Conservation (phyloP, 2,888 invertebrate species). For the Polyommatus icarus region DNA sequence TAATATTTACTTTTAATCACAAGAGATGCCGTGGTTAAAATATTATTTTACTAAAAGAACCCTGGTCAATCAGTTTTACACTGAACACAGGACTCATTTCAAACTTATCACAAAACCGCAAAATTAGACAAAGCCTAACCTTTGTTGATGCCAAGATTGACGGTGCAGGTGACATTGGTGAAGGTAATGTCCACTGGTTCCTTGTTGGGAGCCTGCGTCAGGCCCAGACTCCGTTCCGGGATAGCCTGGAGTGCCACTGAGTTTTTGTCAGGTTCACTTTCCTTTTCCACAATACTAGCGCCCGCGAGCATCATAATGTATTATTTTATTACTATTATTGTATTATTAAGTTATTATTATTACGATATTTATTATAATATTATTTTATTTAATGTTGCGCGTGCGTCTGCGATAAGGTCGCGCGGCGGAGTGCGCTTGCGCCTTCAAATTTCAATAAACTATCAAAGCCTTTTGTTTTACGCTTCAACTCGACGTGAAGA, state of each 20-base stretch:
- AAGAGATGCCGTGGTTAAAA: neutral
- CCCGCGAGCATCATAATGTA: constrained; percentile 70
- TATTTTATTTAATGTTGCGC: constrained; percentile 47
- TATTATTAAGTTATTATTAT: neutral
- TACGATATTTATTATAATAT: neutral
- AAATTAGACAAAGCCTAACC: constrained; percentile 70
- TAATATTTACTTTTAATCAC: too few species aligned
- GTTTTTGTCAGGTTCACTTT: constrained; percentile 56
- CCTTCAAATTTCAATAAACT: constrained; percentile 39
- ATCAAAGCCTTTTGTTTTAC: constrained; percentile 45
- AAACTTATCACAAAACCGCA: neutral
- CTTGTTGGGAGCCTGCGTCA: constrained; percentile 54
- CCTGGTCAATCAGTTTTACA: too few species aligned
- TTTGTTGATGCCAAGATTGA: constrained; percentile 86
- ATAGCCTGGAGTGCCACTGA: constrained; percentile 37
- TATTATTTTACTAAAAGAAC: neutral
- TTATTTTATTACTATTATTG: neutral
- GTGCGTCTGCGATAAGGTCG: constrained; percentile 53
- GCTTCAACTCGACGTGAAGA: neutral
- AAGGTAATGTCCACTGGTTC: constrained; percentile 86
- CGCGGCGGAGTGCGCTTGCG: constrained; percentile 63
- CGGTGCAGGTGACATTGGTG: constrained; percentile 86
- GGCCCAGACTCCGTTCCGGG: constrained; percentile 44
- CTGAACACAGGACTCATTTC: neutral
- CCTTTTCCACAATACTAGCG: constrained; percentile 65